Evolutionary conservation across 2,113 vertebrate species (phyloP).

Genomic region (Agapornis roseicollis): DNA sequence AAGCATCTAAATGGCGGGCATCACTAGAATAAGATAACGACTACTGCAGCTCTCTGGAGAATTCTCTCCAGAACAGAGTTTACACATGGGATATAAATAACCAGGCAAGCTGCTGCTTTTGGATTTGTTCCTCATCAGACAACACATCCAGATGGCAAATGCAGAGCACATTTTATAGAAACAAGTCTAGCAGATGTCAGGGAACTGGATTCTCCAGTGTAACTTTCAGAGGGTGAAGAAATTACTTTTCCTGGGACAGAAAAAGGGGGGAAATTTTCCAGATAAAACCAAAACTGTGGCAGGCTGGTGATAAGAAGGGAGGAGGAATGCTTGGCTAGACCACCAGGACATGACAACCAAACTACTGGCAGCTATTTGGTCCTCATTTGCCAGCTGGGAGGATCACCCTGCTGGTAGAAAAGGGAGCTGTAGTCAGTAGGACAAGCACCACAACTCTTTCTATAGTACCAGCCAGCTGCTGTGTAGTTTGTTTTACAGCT

Average conservation of each 20-base stretch:
- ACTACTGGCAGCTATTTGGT: not conserved
- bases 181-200: conserved; percentile 24
- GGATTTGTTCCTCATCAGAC: conserved; percentile 31
- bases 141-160: conserved; percentile 41
- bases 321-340: not conserved
- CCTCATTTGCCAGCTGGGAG: not conserved
- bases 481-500: not conserved
- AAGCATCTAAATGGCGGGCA: not conserved
- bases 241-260: not conserved
- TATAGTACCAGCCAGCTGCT: not conserved
- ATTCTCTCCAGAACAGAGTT: conserved; percentile 4
- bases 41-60: not conserved
- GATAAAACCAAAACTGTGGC: not conserved
- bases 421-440: not conserved
- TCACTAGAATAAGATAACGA: not conserved
- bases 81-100: conserved; percentile 4
- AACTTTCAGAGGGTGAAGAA: not conserved
- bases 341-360: not conserved
- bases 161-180: conserved; percentile 21
- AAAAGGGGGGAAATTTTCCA: not conserved
- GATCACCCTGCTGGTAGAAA: not conserved
- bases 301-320: not conserved
- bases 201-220: not conserved
- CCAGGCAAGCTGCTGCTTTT: conserved; percentile 19
- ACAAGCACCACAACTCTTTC: not conserved